Evolutionary conservation across 2,113 vertebrate genomes (phyloP), one percentile per base, ranked within the genome.

Genomic region (Bufo bufo): DNA sequence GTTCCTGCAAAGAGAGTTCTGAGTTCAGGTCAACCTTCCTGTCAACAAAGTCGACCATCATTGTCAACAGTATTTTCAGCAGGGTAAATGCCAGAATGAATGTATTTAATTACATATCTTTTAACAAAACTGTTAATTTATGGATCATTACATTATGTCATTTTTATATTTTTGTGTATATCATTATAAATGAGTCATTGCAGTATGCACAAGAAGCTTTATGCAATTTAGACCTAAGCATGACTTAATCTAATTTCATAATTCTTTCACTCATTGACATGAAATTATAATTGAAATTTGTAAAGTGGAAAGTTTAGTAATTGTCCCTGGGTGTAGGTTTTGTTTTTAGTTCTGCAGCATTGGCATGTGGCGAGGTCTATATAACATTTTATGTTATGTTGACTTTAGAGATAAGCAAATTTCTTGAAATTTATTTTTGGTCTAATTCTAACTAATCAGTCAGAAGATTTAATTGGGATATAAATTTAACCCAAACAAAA

Each of bases 171-270:
- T 20, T 50, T 23, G 2, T 79, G 77, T n/a, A 79, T 79, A 79
- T 79, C n/a, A 78, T 54, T 79, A 79, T 56, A 9, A 47, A 77
- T 52, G 10, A 79, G 52, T 79, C 77, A 79, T 33, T 52, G 50
- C n/a, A 56, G 33, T 56, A 56, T 56, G 52, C 56, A 54, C 11
- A 56, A 79, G 23, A 13, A 54, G 77, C 77, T 52, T 52, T 52
- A n/a, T 52, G 75, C 19, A 77, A 77, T 77, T 77, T 77, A 77
- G 49, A 77, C 19, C 19, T 77, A 52, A 77, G 16, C 17, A 77
- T 77, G 47, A 77, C 43, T 19, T 43, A 75, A 49, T n/a, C 75
- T 77, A 77, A 77, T 50, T 77, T 47, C 9, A 19, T 77, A 20
- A 77, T 52, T 77, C 9, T 77, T 11, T 77, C 17, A 77, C 49